Conservation (phyloP, 2,113 vertebrate genomes). For the Anhinga anhinga region DNA sequence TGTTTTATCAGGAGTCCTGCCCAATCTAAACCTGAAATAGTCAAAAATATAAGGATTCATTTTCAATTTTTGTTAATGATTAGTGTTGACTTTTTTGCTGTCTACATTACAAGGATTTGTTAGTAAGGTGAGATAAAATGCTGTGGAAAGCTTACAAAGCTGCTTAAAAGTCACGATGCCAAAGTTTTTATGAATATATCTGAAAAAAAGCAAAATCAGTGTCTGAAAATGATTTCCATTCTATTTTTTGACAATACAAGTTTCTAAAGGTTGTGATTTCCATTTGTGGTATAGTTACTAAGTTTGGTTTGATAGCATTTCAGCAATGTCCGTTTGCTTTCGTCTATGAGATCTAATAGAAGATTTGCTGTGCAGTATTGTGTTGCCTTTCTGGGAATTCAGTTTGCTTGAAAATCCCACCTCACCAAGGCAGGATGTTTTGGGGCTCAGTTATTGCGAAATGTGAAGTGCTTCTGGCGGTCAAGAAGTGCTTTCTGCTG, state of each 20-base stretch:
- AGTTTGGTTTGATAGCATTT: background rate
- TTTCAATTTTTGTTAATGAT: background rate
- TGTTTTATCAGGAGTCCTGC: background rate
- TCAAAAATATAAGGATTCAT: background rate
- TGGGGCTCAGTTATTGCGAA: background rate
- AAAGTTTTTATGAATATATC: no score
- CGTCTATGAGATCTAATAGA: background rate
- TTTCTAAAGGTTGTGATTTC: background rate
- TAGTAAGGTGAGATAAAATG: background rate
- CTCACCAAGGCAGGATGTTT: background rate
- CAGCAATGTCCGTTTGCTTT: background rate
- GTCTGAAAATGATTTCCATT: background rate
- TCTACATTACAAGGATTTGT: background rate
- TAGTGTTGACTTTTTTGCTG: background rate
- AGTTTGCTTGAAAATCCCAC: background rate
- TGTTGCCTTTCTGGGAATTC: background rate
- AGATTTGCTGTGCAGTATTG: background rate
- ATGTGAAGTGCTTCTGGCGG: background rate
- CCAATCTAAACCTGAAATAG: background rate
- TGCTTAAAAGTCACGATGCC: background rate
- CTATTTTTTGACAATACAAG: fast-evolving
- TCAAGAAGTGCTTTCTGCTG: background rate
- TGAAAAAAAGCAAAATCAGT: background rate
- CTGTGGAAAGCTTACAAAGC: background rate
- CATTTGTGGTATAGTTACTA: background rate